Conservation (phyloP, 2,888 invertebrate species). For the Callyntrura sp. region DNA sequence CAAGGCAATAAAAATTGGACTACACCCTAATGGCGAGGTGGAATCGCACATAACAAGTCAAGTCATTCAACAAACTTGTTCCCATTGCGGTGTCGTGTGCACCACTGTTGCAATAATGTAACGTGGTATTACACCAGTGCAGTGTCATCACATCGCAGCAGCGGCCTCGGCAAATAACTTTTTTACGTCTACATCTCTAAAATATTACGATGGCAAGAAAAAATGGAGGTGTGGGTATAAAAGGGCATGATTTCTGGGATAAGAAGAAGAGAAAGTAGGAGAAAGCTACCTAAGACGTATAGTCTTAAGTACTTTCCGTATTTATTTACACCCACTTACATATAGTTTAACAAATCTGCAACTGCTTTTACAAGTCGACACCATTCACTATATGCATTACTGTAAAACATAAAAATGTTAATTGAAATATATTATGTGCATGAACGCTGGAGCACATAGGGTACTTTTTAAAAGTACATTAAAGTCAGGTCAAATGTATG, state of each 20-base stretch:
- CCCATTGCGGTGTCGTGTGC: not conserved
- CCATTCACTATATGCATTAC: too few species aligned
- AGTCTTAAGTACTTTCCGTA: not conserved
- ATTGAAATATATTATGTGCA: constrained; percentile 4
- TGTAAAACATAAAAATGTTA: not conserved
- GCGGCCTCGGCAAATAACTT: not conserved
- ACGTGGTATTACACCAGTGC: constrained; percentile 35
- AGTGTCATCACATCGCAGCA: constrained; percentile 38
- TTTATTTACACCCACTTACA: not conserved
- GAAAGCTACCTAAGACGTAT: not conserved
- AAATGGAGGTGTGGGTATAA: not conserved
- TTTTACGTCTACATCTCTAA: not conserved
- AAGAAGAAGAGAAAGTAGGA: constrained; percentile 25
- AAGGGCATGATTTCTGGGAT: not conserved
- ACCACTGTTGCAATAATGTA: constrained; percentile 33
- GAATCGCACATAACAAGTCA: constrained; percentile 46
- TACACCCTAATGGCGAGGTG: too few species aligned
- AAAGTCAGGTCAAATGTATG: too few species aligned
- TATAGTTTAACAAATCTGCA: not conserved
- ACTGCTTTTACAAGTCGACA: not conserved
- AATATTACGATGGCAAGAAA: constrained; percentile 10
- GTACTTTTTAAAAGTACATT: not conserved
- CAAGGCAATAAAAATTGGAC: not conserved
- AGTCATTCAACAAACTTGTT: constrained; percentile 44
- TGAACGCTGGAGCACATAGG: not conserved